A percentile compares a stretch with the other conserved stretches of the same genome.
Conservation (phyloP, 2,888 invertebrate genomes). For the Mythimna ferrago region DNA sequence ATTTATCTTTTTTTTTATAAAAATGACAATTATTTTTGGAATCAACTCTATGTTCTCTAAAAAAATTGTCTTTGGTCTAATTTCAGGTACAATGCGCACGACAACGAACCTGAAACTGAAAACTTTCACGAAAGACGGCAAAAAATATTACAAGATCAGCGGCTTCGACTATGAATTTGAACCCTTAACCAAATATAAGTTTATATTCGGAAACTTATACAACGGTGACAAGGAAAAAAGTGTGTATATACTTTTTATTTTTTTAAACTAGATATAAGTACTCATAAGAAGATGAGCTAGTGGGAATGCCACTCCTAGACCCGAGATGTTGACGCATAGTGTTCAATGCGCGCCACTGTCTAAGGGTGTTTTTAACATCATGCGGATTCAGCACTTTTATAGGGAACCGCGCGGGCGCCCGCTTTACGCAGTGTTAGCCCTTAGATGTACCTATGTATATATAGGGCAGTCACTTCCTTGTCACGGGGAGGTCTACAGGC, state of each 20-base stretch:
- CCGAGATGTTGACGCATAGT: too few species aligned
- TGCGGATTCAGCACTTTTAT: too few species aligned
- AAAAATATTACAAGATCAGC: slow-evolving; percentile 69
- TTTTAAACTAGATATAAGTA: not conserved
- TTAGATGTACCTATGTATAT: too few species aligned
- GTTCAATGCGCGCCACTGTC: too few species aligned
- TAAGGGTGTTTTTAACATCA: too few species aligned
- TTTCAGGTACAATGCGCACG: slow-evolving; percentile 67
- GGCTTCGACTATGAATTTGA: slow-evolving; percentile 68
- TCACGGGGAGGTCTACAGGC: too few species aligned
- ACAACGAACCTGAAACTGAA: slow-evolving; percentile 51
- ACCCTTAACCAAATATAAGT: slow-evolving; percentile 57
- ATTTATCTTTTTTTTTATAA: too few species aligned
- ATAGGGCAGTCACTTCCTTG: too few species aligned
- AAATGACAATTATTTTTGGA: not conserved
- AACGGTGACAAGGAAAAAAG: slow-evolving; percentile 70
- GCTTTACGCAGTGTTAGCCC: too few species aligned
- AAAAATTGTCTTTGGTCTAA: not conserved
- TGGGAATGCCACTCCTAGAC: too few species aligned
- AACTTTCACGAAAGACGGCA: slow-evolving; percentile 55
- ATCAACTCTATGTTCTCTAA: not conserved
- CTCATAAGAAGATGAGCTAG: too few species aligned
- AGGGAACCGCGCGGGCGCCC: too few species aligned
- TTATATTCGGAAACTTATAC: slow-evolving; percentile 68
- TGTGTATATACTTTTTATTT: slow-evolving; percentile 33